Base-by-base conservation (phyloP, 2,113 vertebrate genomes). In the Gambusia holbrooki region DNA sequence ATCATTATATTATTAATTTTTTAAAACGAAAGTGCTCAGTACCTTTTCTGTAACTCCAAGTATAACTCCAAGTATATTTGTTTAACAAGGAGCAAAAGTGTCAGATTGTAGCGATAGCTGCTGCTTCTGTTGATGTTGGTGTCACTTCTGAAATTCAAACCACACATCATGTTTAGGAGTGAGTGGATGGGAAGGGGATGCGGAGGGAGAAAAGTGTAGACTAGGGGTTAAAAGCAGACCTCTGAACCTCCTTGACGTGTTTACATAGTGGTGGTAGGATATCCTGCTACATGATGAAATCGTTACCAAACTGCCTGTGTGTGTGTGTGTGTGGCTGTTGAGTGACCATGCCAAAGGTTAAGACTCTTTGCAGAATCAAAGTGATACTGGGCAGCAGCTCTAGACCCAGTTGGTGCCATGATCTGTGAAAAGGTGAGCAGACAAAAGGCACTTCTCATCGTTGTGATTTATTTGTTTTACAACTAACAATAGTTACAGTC, bases 221-320 rank as follows among this genome's bases (percentile, higher is more conserved):
- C 17, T 37, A 58, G 79, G 71, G 74, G 77, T 73, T 85, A 83
- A 84, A 45, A 67, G 33, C 79, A 86, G 73, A 87, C 73, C 87
- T 64, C 25, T 17, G 63, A 69, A 74, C 79, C 69, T 71, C 81
- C 42, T 74, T 22, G 27, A 69, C 70, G 81, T 89, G 90, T 85
- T 92, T 90, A 80, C 85, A 71, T 82, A 83, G 85, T 64, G 51
- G 45, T 83, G 76, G 71, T 86, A 85, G 90, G 87, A 92, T 87
- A 84, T 92, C 90, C 90, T 92, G 87, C 83, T 73, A 87, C 88
- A 91, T 79, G 74, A 86, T 86, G 81, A 86, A 84, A 79, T 81
- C 81, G 85, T 85, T 83, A 87, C 71, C 74, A 73, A 85, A 62
- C 22, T 71, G 29, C 48, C 30, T 40, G 35, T 7, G 73, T 71